Evolutionary conservation across 1,140 invertebrate species (phyloP), one percentile per base, ranked within the genome.

Genomic region (Drosophila neocordata): DNA sequence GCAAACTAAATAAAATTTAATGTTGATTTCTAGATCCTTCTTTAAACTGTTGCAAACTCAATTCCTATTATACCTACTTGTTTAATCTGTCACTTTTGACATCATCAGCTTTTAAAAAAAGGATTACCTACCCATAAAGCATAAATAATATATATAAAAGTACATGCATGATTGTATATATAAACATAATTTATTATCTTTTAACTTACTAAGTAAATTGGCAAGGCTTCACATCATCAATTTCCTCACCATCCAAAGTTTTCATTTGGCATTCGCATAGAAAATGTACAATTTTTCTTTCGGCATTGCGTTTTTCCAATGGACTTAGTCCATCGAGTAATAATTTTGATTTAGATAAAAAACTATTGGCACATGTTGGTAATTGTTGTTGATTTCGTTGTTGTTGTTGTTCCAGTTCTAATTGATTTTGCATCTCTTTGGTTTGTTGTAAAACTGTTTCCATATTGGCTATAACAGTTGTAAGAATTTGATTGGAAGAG

Each of bases 231-330:
- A 90, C 73, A 77, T 90, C 89, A 12, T 83, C 89, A 48, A 90
- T 87, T 13, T 83, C 79, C 13, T 83, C 79, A 1, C 89, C 79
- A 51, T 90, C 89, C 27, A 90, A 57, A 2, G 73, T 75, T 44
- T 81, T 90, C 4, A 90, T 90, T 65, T 90, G 89, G 8, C 89
- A 90, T 65, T 90, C 89, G 13, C 89, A 90, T 1, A 90, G 71
- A 31, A 90, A 90, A 58, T 89, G 84, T 7, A 90, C 35, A 56
- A 90, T 90, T 57, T 90, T 85, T 2, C 89, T 81, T 41, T 90
- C 89, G 3, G 89, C 89, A 20, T 48, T 69, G 0, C 55, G 35
- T 4, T 79, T 70, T 5, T 90, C 69, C 0, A 67, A 52, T 5
- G 57, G 34, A 34, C 55, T 69, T 0, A 90, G 52, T 0, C 85